Evolutionary conservation across 2,113 vertebrate genomes (phyloP).

Genomic region (Amphilophus citrinellus): DNA sequence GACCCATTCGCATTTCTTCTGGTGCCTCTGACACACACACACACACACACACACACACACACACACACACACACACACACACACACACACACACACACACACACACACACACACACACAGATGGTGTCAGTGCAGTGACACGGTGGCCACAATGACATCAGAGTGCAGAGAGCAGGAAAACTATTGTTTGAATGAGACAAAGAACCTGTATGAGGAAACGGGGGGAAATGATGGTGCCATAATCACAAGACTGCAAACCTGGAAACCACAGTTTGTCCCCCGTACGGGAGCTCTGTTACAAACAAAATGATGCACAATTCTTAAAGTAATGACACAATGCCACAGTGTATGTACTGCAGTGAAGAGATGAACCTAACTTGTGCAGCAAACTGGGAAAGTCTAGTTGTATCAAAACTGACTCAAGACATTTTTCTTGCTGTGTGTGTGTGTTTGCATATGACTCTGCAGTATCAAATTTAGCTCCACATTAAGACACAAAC

Average conservation of each 20-base stretch:
- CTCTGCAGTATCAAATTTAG: constrained; percentile 54
- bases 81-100: neutral
- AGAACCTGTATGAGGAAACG: neutral
- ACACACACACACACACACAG: neutral
- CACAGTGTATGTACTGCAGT: neutral
- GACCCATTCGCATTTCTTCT: neutral
- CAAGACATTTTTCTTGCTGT: too few species aligned
- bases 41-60: too few species aligned
- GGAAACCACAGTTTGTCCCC: neutral
- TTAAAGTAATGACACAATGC: neutral
- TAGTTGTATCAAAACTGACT: too few species aligned
- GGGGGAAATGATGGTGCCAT: neutral
- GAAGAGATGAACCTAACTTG: neutral
- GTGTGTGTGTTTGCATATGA: neutral
- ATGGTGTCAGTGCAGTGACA: neutral
- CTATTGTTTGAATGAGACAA: neutral
- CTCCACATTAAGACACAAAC: constrained; percentile 55
- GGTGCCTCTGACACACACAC: neutral
- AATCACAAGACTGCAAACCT: neutral
- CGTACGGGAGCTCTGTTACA: neutral
- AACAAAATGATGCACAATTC: too few species aligned
- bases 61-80: neutral
- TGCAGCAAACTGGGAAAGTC: neutral
- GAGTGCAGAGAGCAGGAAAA: neutral
- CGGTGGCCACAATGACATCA: neutral